Percentiles rank a stretch among this genome's conserved stretches.
Evolutionary conservation across 2,113 vertebrate genomes (phyloP).

Genomic region (Thunnus maccoyii): DNA sequence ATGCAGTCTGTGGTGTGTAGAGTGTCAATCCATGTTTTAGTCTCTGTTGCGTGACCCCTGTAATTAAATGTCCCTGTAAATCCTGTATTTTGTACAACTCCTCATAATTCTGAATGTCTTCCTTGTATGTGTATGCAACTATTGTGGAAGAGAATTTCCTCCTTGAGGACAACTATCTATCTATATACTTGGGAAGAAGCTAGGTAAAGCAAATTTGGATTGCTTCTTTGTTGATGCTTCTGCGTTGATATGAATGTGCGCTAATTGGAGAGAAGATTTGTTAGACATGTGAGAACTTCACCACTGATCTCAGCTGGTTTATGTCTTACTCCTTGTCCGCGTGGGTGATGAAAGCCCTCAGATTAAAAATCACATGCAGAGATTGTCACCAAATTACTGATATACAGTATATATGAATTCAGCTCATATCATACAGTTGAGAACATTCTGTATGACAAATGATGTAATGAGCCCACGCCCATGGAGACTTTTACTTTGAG

Average conservation of each 20-base stretch:
- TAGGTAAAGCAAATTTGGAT: neutral
- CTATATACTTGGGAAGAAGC: neutral
- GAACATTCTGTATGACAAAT: conserved; percentile 46
- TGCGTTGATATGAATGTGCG: conserved; percentile 16
- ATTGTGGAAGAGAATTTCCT: no score
- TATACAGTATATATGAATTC: conserved; percentile 31
- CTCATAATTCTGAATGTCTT: no score
- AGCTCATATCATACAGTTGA: conserved; percentile 28
- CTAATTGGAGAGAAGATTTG: conserved; percentile 45
- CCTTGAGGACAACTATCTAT: no score
- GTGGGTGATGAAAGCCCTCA: conserved; percentile 38
- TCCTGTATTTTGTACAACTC: no score
- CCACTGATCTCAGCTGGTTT: conserved; percentile 27
- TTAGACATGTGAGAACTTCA: conserved; percentile 30
- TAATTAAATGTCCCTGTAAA: no score
- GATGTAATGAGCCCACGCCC: conserved; percentile 50
- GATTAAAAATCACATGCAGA: conserved; percentile 42
- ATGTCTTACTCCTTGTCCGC: conserved; percentile 19
- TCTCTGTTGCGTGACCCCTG: no score
- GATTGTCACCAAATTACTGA: conserved; percentile 36
- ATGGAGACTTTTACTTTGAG: conserved; percentile 71
- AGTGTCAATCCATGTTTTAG: no score
- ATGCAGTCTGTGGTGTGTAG: no score
- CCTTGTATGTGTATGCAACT: no score
- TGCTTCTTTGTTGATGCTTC: neutral